Evolutionary conservation across 1,140 invertebrate species (phyloP), one percentile per base, ranked within the genome.

Genomic region (Theocolax elegans): DNA sequence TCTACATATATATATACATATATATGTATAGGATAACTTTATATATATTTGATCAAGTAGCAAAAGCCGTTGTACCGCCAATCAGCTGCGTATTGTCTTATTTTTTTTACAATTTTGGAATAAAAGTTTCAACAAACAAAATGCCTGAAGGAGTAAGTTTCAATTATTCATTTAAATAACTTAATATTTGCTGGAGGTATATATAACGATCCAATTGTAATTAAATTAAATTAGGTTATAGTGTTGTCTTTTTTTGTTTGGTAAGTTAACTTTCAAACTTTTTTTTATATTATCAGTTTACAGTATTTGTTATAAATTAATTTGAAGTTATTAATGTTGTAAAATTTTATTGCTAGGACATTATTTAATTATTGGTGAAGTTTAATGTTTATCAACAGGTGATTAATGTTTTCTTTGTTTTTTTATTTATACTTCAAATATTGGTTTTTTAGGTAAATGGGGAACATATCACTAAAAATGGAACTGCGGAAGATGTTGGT

Each of bases 381-480:
- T n/a, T n/a, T n/a, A n/a, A n/a, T n/a, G n/a, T n/a, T n/a, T n/a
- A n/a, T n/a, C n/a, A n/a, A n/a, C n/a, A n/a, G n/a, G n/a, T n/a
- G n/a, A n/a, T 35, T 35, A 35, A 35, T 35, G 10, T 35, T 35
- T n/a, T n/a, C n/a, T n/a, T n/a, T n/a, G 13, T 51, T 54, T 3
- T 25, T 25, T 19, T 42, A 21, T 23, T 17, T 29, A 44, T 17
- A 27, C 29, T 31, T 42, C n/a, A n/a, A 9, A 38, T 6, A 31
- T 12, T 58, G 31, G 31, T 58, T 21, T 60, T 44, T 15, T 21
- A 67, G 65, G 42, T 38, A 46, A 67, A 67, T 67, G 65, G 35
- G 21, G 31, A 67, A 35, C 53, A 79, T 17, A 76, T 81, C 31
- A 72, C 51, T 42, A 59, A 70, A 44, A 76, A 77, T 62, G 79